Evolutionary conservation across 2,113 vertebrate species (phyloP).

Genomic region (Mesocricetus auratus): DNA sequence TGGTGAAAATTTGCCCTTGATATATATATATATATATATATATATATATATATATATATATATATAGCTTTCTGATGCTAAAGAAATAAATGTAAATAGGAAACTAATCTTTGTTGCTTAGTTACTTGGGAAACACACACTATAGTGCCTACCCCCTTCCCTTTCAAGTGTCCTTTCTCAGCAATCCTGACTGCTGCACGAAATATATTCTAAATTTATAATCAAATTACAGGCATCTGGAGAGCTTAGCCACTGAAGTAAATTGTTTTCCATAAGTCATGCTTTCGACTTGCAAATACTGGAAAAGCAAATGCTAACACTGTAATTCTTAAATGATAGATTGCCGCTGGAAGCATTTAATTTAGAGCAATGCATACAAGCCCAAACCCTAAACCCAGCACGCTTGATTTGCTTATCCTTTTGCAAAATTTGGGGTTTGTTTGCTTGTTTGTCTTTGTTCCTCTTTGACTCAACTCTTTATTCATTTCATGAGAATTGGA

Average conservation of each 20-base stretch:
- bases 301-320: constrained; percentile 20
- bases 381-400: constrained; percentile 31
- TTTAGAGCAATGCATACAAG: background rate
- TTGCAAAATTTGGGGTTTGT: background rate
- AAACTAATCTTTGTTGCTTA: constrained; percentile 58
- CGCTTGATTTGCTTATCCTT: constrained; percentile 37
- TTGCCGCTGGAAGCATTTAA: constrained; percentile 49
- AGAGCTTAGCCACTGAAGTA: constrained; percentile 58
- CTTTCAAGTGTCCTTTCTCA: constrained; percentile 23
- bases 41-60: no score
- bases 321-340: constrained; percentile 61
- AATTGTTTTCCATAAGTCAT: constrained; percentile 72
- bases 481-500: constrained; percentile 25
- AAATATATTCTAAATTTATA: constrained; percentile 72
- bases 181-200: background rate
- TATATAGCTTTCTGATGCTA: constrained; percentile 54
- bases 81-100: constrained; percentile 57
- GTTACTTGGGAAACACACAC: background rate
- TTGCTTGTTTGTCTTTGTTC: background rate
- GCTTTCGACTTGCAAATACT: constrained; percentile 65
- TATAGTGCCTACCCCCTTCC: background rate
- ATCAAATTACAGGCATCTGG: constrained; percentile 68
- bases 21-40: no score
- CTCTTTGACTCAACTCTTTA: constrained; percentile 34
- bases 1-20: constrained; percentile 67